Percentiles rank a stretch among this genome's conserved stretches.
These are phyloP conservation scores for Camptogramma bilineatum DNA, from an alignment of 2,888 invertebrate species.

Conservation along the genomic window DNA sequence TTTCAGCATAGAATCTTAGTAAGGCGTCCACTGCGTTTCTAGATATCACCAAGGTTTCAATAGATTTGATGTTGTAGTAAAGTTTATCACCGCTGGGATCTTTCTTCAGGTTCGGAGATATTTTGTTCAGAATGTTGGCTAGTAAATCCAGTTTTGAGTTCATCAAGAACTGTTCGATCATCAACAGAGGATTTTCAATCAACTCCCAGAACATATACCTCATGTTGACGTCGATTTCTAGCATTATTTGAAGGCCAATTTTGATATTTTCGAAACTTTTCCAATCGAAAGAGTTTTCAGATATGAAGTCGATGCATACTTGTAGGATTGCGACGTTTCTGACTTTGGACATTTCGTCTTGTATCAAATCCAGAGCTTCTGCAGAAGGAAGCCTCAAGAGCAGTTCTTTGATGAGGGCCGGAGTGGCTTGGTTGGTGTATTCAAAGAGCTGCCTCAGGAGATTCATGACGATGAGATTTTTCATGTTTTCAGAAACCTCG, in stretches of 20 bases:
- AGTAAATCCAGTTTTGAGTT: constrained; percentile 91
- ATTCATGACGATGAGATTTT: constrained; percentile 82
- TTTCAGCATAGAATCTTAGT: constrained; percentile 90
- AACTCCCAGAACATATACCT: constrained; percentile 87
- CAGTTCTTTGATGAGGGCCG: constrained; percentile 79
- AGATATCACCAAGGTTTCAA: constrained; percentile 83
- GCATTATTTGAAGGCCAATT: constrained; percentile 89
- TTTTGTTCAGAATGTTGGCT: constrained; percentile 85
- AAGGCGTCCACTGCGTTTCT: constrained; percentile 88
- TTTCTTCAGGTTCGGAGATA: constrained; percentile 75
- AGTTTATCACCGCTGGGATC: constrained; percentile 81
- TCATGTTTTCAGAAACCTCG: constrained; percentile 83
- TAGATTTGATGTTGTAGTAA: constrained; percentile 86
- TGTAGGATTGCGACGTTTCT: constrained; percentile 87
- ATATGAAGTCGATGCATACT: constrained; percentile 87
- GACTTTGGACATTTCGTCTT: constrained; percentile 87
- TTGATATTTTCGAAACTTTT: constrained; percentile 86
- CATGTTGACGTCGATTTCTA: constrained; percentile 84
- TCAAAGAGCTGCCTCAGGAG: constrained; percentile 85
- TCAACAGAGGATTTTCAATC: constrained; percentile 89
- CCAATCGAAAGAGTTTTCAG: constrained; percentile 79
- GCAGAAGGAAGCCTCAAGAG: constrained; percentile 85
- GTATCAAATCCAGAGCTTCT: constrained; percentile 87
- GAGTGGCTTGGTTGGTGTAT: constrained; percentile 76
- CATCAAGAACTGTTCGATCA: constrained; percentile 95